Evolutionary conservation across 2,888 invertebrate genomes (phyloP), one percentile per base, ranked within the genome.

Genomic region (Thera britannica): DNA sequence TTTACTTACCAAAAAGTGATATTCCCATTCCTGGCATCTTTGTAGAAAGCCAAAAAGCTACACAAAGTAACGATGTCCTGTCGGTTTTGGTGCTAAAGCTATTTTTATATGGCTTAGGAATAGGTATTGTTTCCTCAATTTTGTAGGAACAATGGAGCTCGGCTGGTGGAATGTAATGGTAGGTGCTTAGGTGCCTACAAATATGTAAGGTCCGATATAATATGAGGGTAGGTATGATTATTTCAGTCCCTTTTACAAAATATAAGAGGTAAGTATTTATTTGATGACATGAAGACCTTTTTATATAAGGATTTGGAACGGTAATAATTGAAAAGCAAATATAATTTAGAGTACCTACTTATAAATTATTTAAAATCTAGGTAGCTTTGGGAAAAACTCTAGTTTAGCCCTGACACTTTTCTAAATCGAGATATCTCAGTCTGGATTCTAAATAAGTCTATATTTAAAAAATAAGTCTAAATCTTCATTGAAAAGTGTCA

Each of bases 391-490:
- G 49, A 1, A 46, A 66, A 60, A 59, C 61, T 59, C 49, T 23
- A 51, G 52, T 36, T 36, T 46, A 58, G 52, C 58, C 62, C 35
- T 34, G 57, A 48, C 62, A 62, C 62, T 67, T 62, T 48, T 67
- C 46, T 54, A 62, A 62, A 67, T 67, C 11, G 38, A 64, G 36
- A 62, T 48, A 62, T 62, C 12, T 48, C 36, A 8, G n/a, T 60
- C 56, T 55, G 23, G 52, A 2, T 8, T 34, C 8, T 52, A 52
- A 52, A 52, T 51, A 4, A 51, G n/a, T 52, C 41, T 7, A 41
- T 41, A 41, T 1, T 41, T 41, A 2, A 41, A 41, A 23, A 23
- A 23, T 23, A 23, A 23, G 23, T 23, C 23, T 23, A 23, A 23
- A 23, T 23, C 23, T 23, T 23, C 23, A 23, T 23, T 23, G 23